Evolutionary conservation across 2,888 invertebrate species (phyloP), one percentile per base, ranked within the genome.

Genomic region (Polietes domitor): DNA sequence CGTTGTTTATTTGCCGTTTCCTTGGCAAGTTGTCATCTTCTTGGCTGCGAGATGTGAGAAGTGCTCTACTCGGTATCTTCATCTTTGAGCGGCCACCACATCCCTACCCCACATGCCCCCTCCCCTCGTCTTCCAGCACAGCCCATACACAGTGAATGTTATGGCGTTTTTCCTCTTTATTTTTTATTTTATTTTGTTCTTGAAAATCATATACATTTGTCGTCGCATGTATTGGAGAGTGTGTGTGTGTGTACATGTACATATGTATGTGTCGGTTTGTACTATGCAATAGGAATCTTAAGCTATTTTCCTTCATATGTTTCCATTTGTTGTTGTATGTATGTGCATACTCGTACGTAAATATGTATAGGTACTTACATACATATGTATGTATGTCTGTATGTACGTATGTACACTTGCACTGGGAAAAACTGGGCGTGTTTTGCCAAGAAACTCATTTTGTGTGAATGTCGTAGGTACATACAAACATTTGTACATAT

Each of bases 71-170:
- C 21, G 1, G 53, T 53, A n/a, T 53, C 26, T 58, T 12, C 15
- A 58, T 26, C 26, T 58, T 24, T 26, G 24, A 9, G 10, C 55
- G 24, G 3, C 50, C 50, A 28, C 58, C 53, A 17, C 53, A 63
- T 50, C 24, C 85, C 86, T 86, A 89, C 89, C 89, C 87, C 89
- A 88, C 86, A 87, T 5, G 24, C 7, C 37, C 7, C 32, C 68
- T 65, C 71, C 43, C 88, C 88, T 89, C 87, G 87, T 88, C 87
- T 87, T 65, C 74, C 21, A n/a, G 37, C 37, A n/a, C n/a, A n/a
- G n/a, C n/a, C n/a, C n/a, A n/a, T n/a, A n/a, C n/a, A n/a, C n/a
- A n/a, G n/a, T n/a, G n/a, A n/a, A n/a, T n/a, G n/a, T n/a, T n/a
- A n/a, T n/a, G n/a, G n/a, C 10, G 9, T 5, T 24, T 24, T 24